phyloP scores from a whole-genome alignment of 2,888 invertebrate species.

The Hirudinaria manillensis region DNA sequence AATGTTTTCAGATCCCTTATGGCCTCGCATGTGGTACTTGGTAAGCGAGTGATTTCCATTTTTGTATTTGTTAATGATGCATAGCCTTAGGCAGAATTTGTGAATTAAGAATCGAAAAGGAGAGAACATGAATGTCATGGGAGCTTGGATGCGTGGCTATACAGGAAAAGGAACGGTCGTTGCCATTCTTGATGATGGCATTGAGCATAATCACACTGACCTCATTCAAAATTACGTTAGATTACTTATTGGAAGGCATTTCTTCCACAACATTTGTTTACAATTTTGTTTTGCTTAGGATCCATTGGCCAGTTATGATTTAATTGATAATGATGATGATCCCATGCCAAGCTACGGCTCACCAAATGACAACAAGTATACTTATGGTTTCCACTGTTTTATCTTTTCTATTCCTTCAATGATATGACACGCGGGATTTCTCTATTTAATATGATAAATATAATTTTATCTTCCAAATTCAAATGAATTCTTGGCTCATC shows the following conservation, averaged over 20 bases:
- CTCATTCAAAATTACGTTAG: constrained; percentile 71
- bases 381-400: not conserved
- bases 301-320: constrained; percentile 89
- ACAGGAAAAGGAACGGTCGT: constrained; percentile 91
- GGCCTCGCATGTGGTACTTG: constrained; percentile 94
- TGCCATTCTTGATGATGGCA: constrained; percentile 90
- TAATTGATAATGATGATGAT: constrained; percentile 88
- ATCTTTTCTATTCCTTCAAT: not conserved
- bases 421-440: not conserved
- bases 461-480: too few species aligned
- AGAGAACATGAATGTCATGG: constrained; percentile 80
- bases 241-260: not conserved
- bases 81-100: not conserved
- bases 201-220: constrained; percentile 92
- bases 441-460: too few species aligned
- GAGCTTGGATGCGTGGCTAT: constrained; percentile 87
- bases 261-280: not conserved
- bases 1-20: constrained; percentile 67
- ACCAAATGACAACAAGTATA: constrained; percentile 77
- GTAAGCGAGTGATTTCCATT: constrained; percentile 61
- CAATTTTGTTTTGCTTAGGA: constrained; percentile 62
- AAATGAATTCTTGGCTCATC: too few species aligned
- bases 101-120: constrained; percentile 24
- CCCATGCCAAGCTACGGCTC: constrained; percentile 95
- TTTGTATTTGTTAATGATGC: not conserved